Percentiles rank a stretch among this genome's conserved stretches.
These are phyloP conservation scores for Drosophila tani DNA, from an alignment of 1,140 invertebrate genomes.

Conservation along the genomic window DNA sequence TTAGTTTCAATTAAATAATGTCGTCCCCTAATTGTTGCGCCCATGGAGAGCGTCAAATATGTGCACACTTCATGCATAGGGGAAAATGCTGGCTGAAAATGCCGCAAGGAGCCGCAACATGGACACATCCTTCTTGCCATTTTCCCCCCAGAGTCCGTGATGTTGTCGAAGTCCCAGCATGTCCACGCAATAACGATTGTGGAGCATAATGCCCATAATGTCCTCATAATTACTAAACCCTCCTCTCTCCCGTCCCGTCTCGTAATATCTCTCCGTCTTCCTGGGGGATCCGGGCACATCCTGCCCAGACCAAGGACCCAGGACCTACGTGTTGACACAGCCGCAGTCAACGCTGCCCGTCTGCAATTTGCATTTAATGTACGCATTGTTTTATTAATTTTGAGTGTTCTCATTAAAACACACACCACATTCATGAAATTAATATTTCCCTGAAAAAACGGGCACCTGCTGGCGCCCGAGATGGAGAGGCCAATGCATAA, in stretches of 20 bases:
- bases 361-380: slow-evolving; percentile 82
- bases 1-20: slow-evolving; percentile 84
- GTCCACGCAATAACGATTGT: slow-evolving; percentile 83
- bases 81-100: slow-evolving; percentile 67
- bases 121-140: slow-evolving; percentile 43
- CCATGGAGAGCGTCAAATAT: slow-evolving; percentile 8
- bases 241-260: background rate
- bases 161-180: slow-evolving; percentile 60
- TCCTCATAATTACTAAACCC: slow-evolving; percentile 81
- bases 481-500: slow-evolving; percentile 39
- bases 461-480: slow-evolving; percentile 15
- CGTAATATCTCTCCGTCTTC: slow-evolving; percentile 7
- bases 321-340: slow-evolving; percentile 47
- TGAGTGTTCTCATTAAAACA: slow-evolving; percentile 74
- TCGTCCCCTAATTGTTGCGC: slow-evolving; percentile 67
- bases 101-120: slow-evolving; percentile 60
- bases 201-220: slow-evolving; percentile 78
- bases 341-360: slow-evolving; percentile 28
- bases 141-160: slow-evolving; percentile 12
- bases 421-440: slow-evolving; percentile 73
- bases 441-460: slow-evolving; percentile 46
- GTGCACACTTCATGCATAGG: slow-evolving; percentile 69
- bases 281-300: slow-evolving; percentile 15
- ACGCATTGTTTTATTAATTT: slow-evolving; percentile 82
- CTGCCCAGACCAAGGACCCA: slow-evolving; percentile 10